Percentiles rank a stretch among this genome's conserved stretches.
Conservation (phyloP, 2,113 vertebrate species). For the Okapia johnstoni region DNA sequence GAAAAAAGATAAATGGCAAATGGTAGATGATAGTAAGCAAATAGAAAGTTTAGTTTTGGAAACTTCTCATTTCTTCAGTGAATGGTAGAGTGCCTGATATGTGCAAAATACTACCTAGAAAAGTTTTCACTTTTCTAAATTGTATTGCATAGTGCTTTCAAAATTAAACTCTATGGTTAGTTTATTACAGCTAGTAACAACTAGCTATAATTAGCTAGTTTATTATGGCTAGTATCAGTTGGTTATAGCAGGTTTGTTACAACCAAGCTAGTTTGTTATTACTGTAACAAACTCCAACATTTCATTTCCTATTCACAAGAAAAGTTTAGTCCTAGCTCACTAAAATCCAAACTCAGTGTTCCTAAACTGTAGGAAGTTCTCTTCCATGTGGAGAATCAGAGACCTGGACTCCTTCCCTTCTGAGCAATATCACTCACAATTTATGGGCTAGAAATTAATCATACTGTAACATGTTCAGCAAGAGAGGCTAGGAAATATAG, state of each 20-base stretch:
- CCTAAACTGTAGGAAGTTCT: not conserved
- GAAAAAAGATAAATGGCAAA: not conserved
- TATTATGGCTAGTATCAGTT: not conserved
- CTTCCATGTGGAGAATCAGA: not conserved
- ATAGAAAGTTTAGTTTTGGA: not conserved
- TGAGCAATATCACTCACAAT: rapidly evolving
- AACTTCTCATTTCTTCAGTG: not conserved
- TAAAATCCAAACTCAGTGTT: not conserved
- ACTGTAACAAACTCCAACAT: not conserved
- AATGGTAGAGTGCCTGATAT: not conserved
- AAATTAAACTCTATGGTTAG: not conserved
- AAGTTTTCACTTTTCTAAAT: not conserved
- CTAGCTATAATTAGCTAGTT: not conserved
- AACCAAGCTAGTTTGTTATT: not conserved
- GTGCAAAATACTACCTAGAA: not conserved
- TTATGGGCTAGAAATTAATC: not conserved
- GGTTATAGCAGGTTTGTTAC: not conserved
- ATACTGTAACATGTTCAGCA: not conserved
- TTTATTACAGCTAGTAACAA: not conserved
- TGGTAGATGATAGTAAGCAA: not conserved
- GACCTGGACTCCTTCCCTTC: not conserved
- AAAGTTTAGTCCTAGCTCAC: not conserved
- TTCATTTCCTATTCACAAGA: not conserved
- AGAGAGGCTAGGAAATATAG: not conserved
- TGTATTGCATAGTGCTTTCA: not conserved